Evolutionary conservation across 2,888 invertebrate genomes (phyloP).

Genomic region (Polyploca ridens): DNA sequence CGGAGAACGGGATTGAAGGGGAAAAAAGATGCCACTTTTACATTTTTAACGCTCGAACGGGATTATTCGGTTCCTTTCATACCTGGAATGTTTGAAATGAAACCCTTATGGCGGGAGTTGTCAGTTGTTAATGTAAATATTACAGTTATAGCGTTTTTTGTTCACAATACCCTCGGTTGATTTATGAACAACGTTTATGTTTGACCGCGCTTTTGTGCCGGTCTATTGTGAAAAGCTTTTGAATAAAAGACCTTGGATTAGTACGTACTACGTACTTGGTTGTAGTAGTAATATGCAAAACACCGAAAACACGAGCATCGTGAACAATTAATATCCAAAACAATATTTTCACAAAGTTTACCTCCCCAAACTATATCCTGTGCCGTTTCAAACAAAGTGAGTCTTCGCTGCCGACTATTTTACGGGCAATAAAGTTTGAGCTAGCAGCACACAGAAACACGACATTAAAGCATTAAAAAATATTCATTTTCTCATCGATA

Average conservation of each 20-base stretch:
- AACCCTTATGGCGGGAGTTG: constrained; percentile 32
- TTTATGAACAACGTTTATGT: constrained; percentile 10
- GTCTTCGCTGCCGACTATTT: constrained; percentile 67
- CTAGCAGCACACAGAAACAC: constrained; percentile 40
- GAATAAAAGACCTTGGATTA: constrained; percentile 43
- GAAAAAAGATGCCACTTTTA: constrained; percentile 55
- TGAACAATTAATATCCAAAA: constrained; percentile 70
- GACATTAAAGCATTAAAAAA: constrained; percentile 50
- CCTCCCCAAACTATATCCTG: constrained; percentile 63
- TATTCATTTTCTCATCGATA: constrained; percentile 52
- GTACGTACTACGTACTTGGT: constrained; percentile 31
- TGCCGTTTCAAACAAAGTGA: constrained; percentile 66
- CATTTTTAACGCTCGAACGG: constrained; percentile 55
- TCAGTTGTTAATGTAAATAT: constrained; percentile 43
- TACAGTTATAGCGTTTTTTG: constrained; percentile 43
- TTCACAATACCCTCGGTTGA: constrained; percentile 7
- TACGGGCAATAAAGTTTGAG: constrained; percentile 64
- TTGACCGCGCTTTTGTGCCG: constrained; percentile 3
- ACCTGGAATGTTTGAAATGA: constrained; percentile 39
- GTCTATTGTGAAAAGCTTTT: constrained; percentile 41
- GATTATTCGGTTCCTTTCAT: constrained; percentile 48
- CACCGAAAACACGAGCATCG: constrained; percentile 53
- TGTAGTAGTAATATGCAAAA: constrained; percentile 43
- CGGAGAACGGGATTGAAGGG: constrained; percentile 54
- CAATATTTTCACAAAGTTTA: constrained; percentile 76